Evolutionary conservation across 2,113 vertebrate species (phyloP).

Genomic region (Lipotes vexillifer): DNA sequence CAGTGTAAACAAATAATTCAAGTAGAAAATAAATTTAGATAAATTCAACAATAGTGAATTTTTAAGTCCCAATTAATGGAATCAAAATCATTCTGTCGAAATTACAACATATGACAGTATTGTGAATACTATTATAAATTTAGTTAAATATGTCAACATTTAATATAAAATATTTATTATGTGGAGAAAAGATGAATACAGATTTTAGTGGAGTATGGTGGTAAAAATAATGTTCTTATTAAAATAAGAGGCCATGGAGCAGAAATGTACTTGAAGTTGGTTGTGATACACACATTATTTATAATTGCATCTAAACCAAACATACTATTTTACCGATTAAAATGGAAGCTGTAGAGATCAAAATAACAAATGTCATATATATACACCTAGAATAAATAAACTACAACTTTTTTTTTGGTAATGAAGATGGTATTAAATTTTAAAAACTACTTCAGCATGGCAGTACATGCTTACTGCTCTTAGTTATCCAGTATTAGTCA

Average conservation of each 20-base stretch:
- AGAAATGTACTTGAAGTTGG: background rate
- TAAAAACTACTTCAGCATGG: background rate
- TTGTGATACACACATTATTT: background rate
- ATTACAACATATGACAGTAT: background rate
- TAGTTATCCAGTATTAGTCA: background rate
- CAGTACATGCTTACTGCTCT: background rate
- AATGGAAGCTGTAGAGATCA: background rate
- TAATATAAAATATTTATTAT: background rate
- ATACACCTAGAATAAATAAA: background rate
- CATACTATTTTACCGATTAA: background rate
- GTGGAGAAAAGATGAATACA: background rate
- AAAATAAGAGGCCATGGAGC: background rate
- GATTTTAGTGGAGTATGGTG: background rate
- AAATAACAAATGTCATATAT: background rate
- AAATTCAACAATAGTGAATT: background rate
- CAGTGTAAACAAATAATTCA: background rate
- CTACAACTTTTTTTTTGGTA: background rate
- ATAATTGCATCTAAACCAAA: background rate
- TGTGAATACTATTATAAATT: background rate
- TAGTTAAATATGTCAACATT: background rate
- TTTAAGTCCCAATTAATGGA: background rate
- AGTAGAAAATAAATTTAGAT: conserved; percentile 17
- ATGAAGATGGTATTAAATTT: background rate
- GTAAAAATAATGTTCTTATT: background rate
- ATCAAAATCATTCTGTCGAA: background rate